Percentiles rank a stretch among this genome's conserved stretches.
Evolutionary conservation across 2,113 vertebrate species (phyloP).

Genomic region (Trachemys scripta): DNA sequence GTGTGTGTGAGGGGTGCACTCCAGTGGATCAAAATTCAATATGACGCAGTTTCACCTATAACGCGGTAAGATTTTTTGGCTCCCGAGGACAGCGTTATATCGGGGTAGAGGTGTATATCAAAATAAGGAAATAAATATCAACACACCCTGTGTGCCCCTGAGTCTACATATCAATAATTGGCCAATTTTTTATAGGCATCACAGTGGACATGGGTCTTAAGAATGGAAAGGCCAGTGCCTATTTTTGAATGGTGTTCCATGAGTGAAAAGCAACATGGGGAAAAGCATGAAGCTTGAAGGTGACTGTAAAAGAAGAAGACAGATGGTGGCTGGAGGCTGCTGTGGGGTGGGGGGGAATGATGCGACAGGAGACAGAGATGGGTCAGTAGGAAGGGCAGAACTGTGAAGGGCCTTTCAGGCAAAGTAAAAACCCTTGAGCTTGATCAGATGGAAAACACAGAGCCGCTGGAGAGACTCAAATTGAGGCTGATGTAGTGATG

Average conservation of each 20-base stretch:
- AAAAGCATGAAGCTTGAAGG: neutral
- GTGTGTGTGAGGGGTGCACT: too few relatives aligned
- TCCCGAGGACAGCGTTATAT: too few relatives aligned
- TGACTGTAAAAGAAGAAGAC: neutral
- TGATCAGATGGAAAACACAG: neutral
- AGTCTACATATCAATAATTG: neutral
- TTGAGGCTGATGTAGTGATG: rapidly evolving
- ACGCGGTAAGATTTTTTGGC: too few relatives aligned
- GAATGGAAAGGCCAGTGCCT: neutral
- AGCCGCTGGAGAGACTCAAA: neutral
- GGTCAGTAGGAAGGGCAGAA: neutral
- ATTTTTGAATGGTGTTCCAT: neutral
- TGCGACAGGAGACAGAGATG: neutral
- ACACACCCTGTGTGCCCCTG: neutral
- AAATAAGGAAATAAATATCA: neutral
- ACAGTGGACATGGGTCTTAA: neutral
- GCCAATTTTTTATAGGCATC: neutral
- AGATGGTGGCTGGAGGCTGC: neutral
- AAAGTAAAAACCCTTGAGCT: neutral
- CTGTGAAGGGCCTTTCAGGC: rapidly evolving
- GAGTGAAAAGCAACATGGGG: neutral
- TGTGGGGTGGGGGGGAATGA: neutral
- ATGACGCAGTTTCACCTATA: too few relatives aligned
- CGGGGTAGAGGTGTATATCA: too few relatives aligned
- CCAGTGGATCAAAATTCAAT: too few relatives aligned